phyloP scores from a whole-genome alignment of 2,888 invertebrate genomes.

The Zele albiditarsus region DNA sequence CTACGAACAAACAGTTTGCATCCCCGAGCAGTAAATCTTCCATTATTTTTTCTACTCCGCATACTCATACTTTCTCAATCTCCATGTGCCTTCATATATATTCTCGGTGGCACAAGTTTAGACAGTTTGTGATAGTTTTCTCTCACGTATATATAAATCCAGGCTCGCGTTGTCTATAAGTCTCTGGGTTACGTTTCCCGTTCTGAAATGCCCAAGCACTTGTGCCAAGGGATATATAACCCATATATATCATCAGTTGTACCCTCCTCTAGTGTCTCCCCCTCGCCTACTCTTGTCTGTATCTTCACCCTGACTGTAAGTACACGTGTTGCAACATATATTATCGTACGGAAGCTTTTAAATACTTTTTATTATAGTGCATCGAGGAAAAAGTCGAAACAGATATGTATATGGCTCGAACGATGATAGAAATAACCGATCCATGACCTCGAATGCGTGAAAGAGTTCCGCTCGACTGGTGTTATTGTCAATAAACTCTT shows the following conservation, averaged over 20 bases:
- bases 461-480: neutral
- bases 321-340: neutral
- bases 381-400: neutral
- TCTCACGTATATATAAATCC: neutral
- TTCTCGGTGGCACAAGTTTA: neutral
- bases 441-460: neutral
- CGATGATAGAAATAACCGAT: neutral
- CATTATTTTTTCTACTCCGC: slow-evolving; percentile 30
- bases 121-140: neutral
- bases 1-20: slow-evolving; percentile 23
- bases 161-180: neutral
- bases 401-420: neutral
- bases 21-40: slow-evolving; percentile 42
- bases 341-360: neutral
- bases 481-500: neutral
- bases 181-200: neutral
- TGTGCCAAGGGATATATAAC: neutral
- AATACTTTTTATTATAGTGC: neutral
- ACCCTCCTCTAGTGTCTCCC: neutral
- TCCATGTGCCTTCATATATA: too few relatives aligned
- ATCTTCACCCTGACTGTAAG: neutral
- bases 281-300: neutral
- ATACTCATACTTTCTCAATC: neutral
- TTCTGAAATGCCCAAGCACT: neutral
- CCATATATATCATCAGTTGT: neutral